These are phyloP conservation scores for Prionchulus punctatus DNA, from an alignment of 2,888 invertebrate species.

Conservation along the genomic window DNA sequence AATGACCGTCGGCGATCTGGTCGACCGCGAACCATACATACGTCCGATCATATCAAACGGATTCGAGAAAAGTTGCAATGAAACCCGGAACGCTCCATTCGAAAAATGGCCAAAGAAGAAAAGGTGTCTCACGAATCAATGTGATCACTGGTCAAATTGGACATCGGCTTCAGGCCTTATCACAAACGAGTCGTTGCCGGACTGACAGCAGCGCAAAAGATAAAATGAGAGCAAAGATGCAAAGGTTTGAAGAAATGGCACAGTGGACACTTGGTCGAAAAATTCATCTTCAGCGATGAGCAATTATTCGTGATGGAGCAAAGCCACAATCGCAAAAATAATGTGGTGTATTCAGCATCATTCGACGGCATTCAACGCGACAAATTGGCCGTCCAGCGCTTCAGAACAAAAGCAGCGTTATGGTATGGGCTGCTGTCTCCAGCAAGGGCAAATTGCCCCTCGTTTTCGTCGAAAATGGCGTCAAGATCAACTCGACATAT, in stretches of 20 bases:
- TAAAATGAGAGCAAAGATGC: background rate
- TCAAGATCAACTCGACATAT: background rate
- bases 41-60: background rate
- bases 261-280: background rate
- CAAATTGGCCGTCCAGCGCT: background rate
- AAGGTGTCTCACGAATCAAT: background rate
- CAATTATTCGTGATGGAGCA: background rate
- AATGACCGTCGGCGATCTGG: background rate
- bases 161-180: background rate
- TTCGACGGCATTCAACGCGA: background rate
- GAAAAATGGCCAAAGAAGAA: slow-evolving; percentile 1
- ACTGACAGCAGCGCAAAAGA: background rate
- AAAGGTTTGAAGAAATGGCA: background rate
- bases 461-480: background rate
- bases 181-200: background rate
- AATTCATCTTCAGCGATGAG: background rate
- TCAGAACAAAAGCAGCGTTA: background rate
- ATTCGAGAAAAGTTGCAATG: background rate
- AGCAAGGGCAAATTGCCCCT: background rate
- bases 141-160: background rate
- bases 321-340: background rate
- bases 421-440: background rate
- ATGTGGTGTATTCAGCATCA: background rate
- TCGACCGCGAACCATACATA: background rate
- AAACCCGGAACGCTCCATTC: background rate